These are phyloP conservation scores for Nyctibius grandis DNA, from an alignment of 2,797 vertebrate species.

Conservation along the genomic window DNA sequence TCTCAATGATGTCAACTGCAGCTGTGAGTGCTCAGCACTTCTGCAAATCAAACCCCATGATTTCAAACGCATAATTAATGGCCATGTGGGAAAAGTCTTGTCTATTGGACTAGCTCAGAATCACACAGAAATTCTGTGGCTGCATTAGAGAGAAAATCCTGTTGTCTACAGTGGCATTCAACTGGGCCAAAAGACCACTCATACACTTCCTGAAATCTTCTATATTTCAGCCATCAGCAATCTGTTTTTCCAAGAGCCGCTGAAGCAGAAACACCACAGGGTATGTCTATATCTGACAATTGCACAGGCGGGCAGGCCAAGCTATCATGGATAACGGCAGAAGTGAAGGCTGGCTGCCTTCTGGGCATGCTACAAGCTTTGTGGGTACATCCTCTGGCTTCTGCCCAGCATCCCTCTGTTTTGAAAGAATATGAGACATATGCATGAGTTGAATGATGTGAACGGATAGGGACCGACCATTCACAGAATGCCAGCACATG, in stretches of 20 bases:
- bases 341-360: not conserved
- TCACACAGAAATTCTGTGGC: not conserved
- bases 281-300: not conserved
- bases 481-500: not conserved
- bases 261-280: not conserved
- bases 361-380: not conserved
- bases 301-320: not conserved
- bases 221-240: not conserved
- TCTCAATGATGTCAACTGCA: conserved; percentile 3
- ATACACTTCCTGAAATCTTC: not conserved
- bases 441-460: not conserved
- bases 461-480: not conserved
- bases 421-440: not conserved
- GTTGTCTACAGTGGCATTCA: not conserved
- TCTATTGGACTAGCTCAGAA: not conserved
- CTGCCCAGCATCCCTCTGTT: not conserved
- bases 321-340: not conserved
- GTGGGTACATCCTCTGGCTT: not conserved
- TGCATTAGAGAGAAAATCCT: not conserved
- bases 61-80: conserved; percentile 7
- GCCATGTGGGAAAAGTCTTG: not conserved
- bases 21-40: conserved; percentile 39
- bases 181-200: not conserved
- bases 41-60: not conserved
- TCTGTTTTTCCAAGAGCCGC: not conserved